Evolutionary conservation across 2,797 vertebrate species (phyloP).

Genomic region (Phyllotis vaccarum): DNA sequence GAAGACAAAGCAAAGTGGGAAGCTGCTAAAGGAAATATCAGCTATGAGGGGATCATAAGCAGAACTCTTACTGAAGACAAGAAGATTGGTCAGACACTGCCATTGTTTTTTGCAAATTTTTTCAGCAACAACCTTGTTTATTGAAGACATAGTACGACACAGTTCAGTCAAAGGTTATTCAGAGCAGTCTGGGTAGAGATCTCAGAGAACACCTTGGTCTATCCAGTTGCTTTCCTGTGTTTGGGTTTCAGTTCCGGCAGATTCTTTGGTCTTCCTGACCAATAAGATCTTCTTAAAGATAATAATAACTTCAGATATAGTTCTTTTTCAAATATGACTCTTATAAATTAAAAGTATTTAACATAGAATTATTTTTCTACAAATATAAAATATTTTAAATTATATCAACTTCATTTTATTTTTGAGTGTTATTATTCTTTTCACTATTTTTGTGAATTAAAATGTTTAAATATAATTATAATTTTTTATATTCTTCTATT

Average conservation of each 20-base stretch:
- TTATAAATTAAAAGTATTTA: background rate
- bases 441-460: background rate
- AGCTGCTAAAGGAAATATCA: background rate
- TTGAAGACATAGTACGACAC: rapidly evolving
- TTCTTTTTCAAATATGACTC: background rate
- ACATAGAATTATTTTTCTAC: background rate
- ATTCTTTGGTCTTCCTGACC: background rate
- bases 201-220: background rate
- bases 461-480: background rate
- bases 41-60: rapidly evolving
- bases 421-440: background rate
- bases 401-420: background rate
- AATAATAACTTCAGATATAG: background rate
- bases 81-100: background rate
- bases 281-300: background rate
- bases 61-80: background rate
- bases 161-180: rapidly evolving
- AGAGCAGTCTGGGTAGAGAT: background rate
- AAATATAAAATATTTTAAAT: background rate
- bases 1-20: background rate
- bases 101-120: background rate
- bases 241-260: background rate
- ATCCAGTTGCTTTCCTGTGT: background rate
- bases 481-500: background rate
- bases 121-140: background rate